A percentile compares a stretch with the other conserved stretches of the same genome.
Conservation (phyloP, 2,113 vertebrate genomes). For the Eudyptes chrysolophus region DNA sequence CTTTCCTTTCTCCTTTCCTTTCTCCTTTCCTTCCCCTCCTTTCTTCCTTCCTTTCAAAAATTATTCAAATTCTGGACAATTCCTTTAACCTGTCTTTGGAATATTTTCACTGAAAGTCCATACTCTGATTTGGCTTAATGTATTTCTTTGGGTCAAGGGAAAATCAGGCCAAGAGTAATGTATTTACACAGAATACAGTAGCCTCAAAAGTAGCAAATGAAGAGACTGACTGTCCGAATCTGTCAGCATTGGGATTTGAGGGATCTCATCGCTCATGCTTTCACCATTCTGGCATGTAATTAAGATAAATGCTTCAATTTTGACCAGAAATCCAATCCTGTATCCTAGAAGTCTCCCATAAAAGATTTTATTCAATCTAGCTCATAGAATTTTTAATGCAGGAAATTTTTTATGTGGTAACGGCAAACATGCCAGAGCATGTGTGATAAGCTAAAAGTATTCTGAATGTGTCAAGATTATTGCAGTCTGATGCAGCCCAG, state of each 20-base stretch:
- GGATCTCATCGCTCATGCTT: neutral
- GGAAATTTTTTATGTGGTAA: neutral
- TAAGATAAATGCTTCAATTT: neutral
- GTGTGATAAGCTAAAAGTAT: neutral
- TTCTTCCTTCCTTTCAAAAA: neutral
- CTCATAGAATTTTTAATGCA: neutral
- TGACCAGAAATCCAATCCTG: neutral
- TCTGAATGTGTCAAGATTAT: neutral
- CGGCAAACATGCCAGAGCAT: neutral
- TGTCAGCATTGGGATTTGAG: neutral
- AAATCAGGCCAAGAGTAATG: neutral
- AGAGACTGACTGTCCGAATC: neutral
- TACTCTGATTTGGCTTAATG: neutral
- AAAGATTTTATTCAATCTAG: neutral
- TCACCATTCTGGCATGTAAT: neutral
- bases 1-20: too few species aligned
- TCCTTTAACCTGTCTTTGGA: neutral
- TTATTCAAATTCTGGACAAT: neutral
- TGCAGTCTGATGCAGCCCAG: neutral
- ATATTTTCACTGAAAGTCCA: neutral
- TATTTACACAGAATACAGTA: neutral
- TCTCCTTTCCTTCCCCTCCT: too few species aligned
- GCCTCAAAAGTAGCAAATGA: neutral
- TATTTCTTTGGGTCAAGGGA: neutral
- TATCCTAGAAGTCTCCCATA: neutral